Evolutionary conservation across 2,888 invertebrate species (phyloP), one percentile per base, ranked within the genome.

Genomic region (Lottia gigantea): DNA sequence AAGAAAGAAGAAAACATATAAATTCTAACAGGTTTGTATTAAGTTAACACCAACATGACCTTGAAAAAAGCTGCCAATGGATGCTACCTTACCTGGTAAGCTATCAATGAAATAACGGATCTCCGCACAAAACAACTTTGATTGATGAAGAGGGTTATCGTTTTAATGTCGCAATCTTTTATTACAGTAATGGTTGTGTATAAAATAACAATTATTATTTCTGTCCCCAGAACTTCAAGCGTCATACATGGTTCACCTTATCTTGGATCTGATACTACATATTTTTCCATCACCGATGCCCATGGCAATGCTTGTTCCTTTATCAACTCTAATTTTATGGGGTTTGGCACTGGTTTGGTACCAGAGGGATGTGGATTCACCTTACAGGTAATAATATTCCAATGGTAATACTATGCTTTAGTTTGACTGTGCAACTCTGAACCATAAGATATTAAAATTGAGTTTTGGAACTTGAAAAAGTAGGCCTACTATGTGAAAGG

Each of bases 261-360:
- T 8, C 67, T 62, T 31, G 78, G 81, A 3, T 77, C 75, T 73
- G 86, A 88, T 76, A 89, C 89, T 3, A 87, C 88, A 1, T 89
- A 89, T 76, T 86, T 89, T 72, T 84, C 85, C 23, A 86, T 85
- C 14, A 83, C 87, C 11, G 89, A 89, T 73, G 76, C 74, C 0
- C 76, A 86, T 12, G 89, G 89, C 46, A 89, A 89, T 74, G 89
- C 88, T 1, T 89, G 89, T 75, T 89, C 89, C n/a, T 88, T 89
- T 73, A 89, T 89, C 67, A 88, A 87, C 78, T 88, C 88, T 71
- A 86, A 87, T 74, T 89, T 82, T 76, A 78, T 79, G 75, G 87
- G 86, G 15, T 89, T 89, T 80, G 89, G 89, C 7, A 84, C 88
- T 2, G 87, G 83, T 0, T 80, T 89, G 62, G 85, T 89, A 11